A percentile compares a stretch with the other conserved stretches of the same genome.
Evolutionary conservation across 2,888 invertebrate species (phyloP).

Genomic region (Ferrisia virgata): DNA sequence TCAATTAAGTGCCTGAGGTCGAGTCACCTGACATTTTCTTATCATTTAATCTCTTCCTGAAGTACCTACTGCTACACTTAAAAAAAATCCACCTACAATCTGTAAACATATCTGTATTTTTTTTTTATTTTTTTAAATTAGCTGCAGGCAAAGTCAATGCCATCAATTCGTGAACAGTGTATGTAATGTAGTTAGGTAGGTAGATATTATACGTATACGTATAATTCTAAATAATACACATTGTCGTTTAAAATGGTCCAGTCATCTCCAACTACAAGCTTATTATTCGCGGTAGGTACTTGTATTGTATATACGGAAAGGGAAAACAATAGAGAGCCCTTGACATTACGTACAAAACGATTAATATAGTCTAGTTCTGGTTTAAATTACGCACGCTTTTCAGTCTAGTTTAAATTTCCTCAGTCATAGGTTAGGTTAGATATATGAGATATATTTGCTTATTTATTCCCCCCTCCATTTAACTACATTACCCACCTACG

Average conservation of each 20-base stretch:
- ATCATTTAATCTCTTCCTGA: background rate
- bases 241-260: background rate
- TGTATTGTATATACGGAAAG: background rate
- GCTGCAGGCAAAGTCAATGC: slow-evolving; percentile 5
- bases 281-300: background rate
- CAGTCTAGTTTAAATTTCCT: background rate
- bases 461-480: too few relatives aligned
- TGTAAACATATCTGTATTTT: background rate
- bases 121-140: background rate
- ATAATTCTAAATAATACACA: background rate
- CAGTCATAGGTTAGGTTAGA: background rate
- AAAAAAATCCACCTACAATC: background rate
- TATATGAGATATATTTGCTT: too few relatives aligned
- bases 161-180: background rate
- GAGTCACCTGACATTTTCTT: background rate
- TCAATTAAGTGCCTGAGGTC: background rate
- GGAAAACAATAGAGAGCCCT: slow-evolving; percentile 18
- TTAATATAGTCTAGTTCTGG: background rate
- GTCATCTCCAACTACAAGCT: background rate
- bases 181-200: too few relatives aligned
- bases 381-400: slow-evolving; percentile 6
- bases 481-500: too few relatives aligned
- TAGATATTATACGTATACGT: background rate
- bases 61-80: background rate
- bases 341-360: slow-evolving; percentile 19